These are phyloP conservation scores for Alviniconcha marisindica DNA, from an alignment of 1,140 invertebrate genomes.

Conservation along the genomic window DNA sequence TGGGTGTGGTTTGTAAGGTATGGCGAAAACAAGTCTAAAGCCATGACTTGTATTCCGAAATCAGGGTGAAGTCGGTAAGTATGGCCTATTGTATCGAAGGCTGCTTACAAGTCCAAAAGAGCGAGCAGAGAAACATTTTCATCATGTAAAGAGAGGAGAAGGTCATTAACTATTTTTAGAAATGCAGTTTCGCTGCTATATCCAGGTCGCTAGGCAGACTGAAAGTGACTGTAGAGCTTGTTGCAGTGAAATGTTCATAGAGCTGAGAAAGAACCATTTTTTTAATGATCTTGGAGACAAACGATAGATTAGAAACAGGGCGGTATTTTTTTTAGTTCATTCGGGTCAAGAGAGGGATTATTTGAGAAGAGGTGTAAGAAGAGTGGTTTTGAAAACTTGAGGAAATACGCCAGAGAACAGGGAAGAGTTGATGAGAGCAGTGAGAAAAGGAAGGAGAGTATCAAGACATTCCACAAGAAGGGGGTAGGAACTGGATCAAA, in stretches of 20 bases:
- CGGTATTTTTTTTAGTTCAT: background rate
- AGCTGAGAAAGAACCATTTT: background rate
- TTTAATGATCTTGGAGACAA: background rate
- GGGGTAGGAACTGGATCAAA: background rate
- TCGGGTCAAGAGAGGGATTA: background rate
- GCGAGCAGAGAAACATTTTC: background rate
- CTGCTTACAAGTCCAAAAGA: background rate
- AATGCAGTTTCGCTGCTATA: background rate
- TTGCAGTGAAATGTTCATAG: background rate
- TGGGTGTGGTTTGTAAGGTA: no score
- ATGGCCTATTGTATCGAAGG: no score
- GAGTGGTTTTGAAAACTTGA: background rate
- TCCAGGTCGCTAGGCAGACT: background rate
- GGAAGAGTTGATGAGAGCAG: background rate
- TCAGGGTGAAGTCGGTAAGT: no score
- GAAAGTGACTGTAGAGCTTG: background rate
- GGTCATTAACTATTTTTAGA: background rate
- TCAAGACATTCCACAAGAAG: background rate
- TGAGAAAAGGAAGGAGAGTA: background rate
- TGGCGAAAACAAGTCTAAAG: no score
- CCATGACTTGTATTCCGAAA: no score
- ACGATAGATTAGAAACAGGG: background rate
- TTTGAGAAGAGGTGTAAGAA: background rate
- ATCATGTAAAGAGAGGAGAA: background rate
- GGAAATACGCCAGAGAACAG: background rate